Evolutionary conservation across 2,888 invertebrate species (phyloP), one percentile per base, ranked within the genome.

Genomic region (Himalopsyche anomala): DNA sequence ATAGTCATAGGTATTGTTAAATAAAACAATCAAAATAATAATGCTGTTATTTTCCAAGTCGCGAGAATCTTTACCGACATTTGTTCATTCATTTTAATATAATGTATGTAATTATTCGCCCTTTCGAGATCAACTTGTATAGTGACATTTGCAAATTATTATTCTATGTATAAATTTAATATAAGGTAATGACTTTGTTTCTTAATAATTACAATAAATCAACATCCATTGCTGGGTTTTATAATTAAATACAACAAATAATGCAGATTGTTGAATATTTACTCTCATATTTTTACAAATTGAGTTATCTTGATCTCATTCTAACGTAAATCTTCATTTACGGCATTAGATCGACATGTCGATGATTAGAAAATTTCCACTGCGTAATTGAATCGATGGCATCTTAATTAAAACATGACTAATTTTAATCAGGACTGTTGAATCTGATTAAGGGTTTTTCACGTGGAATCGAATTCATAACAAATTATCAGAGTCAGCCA

Each of bases 31-130:
- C 42, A 42, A 6, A 6, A 42, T 6, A 2, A 28, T 8, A 42
- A 42, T 51, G 15, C 51, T 51, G 51, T 15, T 51, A 15, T 51
- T 51, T 51, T 11, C 9, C 11, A 51, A 51, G 45, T 51, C 3
- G 15, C 15, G 15, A 51, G 51, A 51, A 15, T 51, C 15, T 8
- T 51, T 51, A 5, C 15, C 8, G 15, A 15, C 51, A 51, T 51
- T 51, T 15, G 51, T 51, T 15, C 2, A 51, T 74, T 74, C 36
- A 74, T 36, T 28, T 36, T 38, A 74, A 36, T 74, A 36, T 38
- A 74, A 38, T 36, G 12, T 74, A 74, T 74, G 38, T 74, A 74
- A 74, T 74, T 74, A 74, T 74, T 74, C 74, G 28, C 74, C 74
- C 36, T 3, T 74, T 15, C 74, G 74, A 51, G 51, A 74, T 74